Conservation (phyloP, 2,113 vertebrate species). For the Gavia stellata region DNA sequence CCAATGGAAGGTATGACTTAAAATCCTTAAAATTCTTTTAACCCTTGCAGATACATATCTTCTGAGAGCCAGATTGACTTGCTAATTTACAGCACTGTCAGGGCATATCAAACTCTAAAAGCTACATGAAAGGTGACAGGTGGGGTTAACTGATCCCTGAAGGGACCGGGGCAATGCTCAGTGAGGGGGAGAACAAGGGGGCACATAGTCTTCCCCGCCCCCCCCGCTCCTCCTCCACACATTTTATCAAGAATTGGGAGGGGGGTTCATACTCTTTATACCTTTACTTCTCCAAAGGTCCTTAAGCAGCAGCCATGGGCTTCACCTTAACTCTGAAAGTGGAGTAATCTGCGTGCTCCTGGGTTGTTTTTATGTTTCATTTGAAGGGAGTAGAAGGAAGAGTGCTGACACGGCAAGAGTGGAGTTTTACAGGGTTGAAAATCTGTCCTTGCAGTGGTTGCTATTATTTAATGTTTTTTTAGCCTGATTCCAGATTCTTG, state of each 20-base stretch:
- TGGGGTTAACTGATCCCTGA: background rate
- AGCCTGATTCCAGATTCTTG: background rate
- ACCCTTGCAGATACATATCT: background rate
- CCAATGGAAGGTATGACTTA: background rate
- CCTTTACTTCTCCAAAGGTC: background rate
- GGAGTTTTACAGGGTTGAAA: background rate
- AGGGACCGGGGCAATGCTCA: background rate
- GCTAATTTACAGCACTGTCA: background rate
- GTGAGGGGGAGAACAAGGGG: no score
- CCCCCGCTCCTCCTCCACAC: background rate
- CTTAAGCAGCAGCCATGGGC: background rate
- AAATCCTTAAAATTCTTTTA: background rate
- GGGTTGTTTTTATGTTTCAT: background rate
- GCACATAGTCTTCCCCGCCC: rapidly evolving
- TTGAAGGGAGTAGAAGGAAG: background rate
- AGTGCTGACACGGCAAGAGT: background rate
- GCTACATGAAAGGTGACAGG: background rate
- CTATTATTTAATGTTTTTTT: background rate
- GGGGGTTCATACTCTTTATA: background rate
- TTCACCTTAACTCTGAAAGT: background rate
- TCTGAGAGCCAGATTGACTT: background rate
- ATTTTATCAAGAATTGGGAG: background rate
- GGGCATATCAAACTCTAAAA: background rate
- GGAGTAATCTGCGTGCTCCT: background rate
- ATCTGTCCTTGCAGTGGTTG: background rate